Conservation (phyloP, 2,113 vertebrate species). For the Tetraodon nigroviridis region DNA sequence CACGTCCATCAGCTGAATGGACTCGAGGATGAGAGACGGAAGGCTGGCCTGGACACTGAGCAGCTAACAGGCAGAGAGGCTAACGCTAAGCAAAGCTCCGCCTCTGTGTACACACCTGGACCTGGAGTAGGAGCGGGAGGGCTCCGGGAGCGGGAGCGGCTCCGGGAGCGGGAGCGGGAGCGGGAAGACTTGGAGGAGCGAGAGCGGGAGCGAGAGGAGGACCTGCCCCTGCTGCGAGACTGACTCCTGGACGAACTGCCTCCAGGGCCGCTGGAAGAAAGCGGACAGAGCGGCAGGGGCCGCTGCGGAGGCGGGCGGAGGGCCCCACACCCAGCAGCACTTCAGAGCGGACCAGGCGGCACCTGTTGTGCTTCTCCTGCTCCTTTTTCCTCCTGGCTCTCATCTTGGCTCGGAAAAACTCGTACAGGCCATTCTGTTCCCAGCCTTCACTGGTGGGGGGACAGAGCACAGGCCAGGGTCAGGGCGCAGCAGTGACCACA, state of each 20-base stretch:
- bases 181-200: constrained; percentile 91
- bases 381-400: constrained; percentile 90
- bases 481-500: background rate
- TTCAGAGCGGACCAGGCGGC: constrained; percentile 26
- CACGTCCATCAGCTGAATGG: no score
- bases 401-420: constrained; percentile 99
- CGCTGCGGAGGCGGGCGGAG: background rate
- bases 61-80: no score
- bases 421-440: constrained; percentile 97
- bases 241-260: constrained; percentile 81
- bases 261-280: constrained; percentile 67
- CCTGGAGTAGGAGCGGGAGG: constrained; percentile 84
- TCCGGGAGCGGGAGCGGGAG: constrained; percentile 81
- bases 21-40: no score
- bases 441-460: constrained; percentile 85
- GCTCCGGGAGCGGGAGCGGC: constrained; percentile 82
- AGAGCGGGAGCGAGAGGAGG: constrained; percentile 88
- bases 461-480: background rate
- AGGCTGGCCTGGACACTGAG: no score
- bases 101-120: constrained; percentile 78
- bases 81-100: no score
- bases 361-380: constrained; percentile 93
- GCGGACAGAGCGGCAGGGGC: background rate
- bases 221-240: constrained; percentile 89
- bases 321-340: background rate